These are phyloP conservation scores for Pristis pectinata DNA, from an alignment of 2,797 vertebrate species.

Conservation along the genomic window DNA sequence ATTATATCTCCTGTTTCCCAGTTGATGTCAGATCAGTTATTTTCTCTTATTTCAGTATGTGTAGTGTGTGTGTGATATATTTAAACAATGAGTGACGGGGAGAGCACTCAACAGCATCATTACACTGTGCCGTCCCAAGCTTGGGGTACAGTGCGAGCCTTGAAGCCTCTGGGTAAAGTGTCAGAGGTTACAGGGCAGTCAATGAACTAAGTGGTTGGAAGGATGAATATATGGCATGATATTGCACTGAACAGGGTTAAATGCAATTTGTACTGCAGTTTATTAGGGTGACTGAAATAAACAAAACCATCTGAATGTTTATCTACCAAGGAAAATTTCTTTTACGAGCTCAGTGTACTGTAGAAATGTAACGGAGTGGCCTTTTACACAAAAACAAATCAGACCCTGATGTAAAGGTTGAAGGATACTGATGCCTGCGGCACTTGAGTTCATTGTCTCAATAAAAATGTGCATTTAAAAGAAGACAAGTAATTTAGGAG, in stretches of 20 bases:
- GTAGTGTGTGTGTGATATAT: neutral
- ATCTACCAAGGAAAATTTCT: neutral
- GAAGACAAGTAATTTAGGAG: neutral
- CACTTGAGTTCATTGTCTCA: neutral
- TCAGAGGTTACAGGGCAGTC: neutral
- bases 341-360: neutral
- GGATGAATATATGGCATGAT: neutral
- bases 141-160: neutral
- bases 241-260: neutral
- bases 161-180: neutral
- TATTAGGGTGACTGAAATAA: neutral
- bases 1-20: neutral
- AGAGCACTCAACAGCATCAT: neutral
- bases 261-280: neutral
- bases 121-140: neutral
- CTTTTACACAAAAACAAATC: neutral
- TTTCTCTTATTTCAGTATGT: neutral
- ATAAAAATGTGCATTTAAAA: neutral
- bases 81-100: neutral
- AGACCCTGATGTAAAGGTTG: neutral
- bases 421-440: neutral
- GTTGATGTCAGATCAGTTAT: neutral
- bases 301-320: neutral
- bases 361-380: neutral
- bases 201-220: neutral